phyloP scores from a whole-genome alignment of 2,113 vertebrate species.

The Alaudala cheleensis region DNA sequence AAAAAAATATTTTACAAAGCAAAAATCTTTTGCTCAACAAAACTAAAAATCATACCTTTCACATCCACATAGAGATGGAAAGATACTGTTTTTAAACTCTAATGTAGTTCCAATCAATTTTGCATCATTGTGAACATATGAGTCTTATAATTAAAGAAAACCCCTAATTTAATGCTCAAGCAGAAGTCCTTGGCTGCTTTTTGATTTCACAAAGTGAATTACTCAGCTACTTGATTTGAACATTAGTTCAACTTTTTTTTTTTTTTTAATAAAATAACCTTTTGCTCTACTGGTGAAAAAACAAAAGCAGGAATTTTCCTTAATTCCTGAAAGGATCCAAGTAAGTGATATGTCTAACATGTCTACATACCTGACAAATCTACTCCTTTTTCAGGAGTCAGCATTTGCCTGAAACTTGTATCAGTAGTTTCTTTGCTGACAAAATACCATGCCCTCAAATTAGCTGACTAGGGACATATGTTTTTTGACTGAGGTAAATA shows the following conservation, averaged over 20 bases:
- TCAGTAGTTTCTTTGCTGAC: neutral
- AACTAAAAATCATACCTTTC: neutral
- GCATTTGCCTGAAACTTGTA: neutral
- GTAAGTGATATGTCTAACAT: neutral
- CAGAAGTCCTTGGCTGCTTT: neutral
- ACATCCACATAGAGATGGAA: neutral
- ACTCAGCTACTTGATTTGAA: neutral
- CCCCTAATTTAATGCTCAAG: neutral
- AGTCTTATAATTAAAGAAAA: neutral
- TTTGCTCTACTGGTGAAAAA: neutral
- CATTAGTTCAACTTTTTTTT: neutral
- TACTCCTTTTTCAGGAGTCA: neutral
- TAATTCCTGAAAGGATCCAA: neutral
- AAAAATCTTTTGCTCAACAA: neutral
- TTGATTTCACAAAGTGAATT: neutral
- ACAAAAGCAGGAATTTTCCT: neutral
- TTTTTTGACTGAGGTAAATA: neutral
- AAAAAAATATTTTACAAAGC: neutral
- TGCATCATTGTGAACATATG: neutral
- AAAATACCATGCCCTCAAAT: neutral
- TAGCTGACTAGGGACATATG: neutral
- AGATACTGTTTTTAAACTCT: neutral
- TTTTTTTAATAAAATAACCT: neutral
- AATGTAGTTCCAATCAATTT: neutral
- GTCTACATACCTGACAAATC: neutral